Conservation (phyloP, 2,888 invertebrate genomes). For the Pollenia angustigena region DNA sequence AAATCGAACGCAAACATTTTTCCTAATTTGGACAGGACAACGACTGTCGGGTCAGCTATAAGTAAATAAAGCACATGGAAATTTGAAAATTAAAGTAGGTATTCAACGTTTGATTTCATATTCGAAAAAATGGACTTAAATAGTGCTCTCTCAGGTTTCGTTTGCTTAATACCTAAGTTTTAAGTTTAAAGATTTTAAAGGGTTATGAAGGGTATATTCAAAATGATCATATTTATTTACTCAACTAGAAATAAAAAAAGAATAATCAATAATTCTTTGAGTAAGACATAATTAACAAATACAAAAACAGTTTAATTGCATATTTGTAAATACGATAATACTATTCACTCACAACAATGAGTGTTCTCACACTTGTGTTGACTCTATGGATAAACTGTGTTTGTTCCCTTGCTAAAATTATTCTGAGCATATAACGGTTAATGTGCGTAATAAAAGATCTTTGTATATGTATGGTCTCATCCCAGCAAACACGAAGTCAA, state of each 20-base stretch:
- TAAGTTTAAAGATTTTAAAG: not conserved
- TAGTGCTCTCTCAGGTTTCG: no score
- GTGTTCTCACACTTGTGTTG: not conserved
- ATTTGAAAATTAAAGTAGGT: no score
- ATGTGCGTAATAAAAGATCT: constrained; percentile 50
- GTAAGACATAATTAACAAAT: constrained; percentile 15
- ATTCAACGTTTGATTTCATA: no score
- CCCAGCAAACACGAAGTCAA: no score
- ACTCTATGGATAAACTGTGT: not conserved
- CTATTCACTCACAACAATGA: constrained; percentile 28
- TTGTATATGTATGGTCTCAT: no score
- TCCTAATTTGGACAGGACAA: no score
- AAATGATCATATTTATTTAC: no score
- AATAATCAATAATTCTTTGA: constrained; percentile 22
- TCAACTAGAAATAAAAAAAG: not conserved
- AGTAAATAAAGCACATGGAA: no score
- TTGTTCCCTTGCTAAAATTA: not conserved
- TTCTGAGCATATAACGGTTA: constrained; percentile 59
- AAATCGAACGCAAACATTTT: no score
- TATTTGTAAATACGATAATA: not conserved
- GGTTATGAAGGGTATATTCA: not conserved
- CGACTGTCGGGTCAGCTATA: no score
- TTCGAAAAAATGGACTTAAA: no score
- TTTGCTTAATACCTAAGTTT: no score
- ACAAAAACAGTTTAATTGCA: not conserved